Conservation (phyloP, 92 coral and sea anemone species). For the Epizoanthus scotinus region DNA sequence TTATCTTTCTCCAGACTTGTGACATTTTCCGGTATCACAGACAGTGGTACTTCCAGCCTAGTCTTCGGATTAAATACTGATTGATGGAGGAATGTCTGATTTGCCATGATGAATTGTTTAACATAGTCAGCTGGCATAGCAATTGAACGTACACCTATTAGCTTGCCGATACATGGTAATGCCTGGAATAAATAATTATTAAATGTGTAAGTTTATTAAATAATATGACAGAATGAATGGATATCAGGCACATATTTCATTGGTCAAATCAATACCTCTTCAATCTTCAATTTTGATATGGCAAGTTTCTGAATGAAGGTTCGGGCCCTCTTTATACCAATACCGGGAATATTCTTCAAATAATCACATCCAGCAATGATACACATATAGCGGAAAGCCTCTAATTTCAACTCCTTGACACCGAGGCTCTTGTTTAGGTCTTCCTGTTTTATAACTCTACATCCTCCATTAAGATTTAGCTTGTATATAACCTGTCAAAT, state of each 20-base stretch:
- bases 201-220: too few species aligned
- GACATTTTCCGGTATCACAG: slow-evolving; percentile 22
- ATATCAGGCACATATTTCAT: neutral
- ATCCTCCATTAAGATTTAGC: slow-evolving; percentile 32
- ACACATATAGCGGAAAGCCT: slow-evolving; percentile 42
- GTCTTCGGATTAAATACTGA: slow-evolving; percentile 38
- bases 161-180: slow-evolving; percentile 39
- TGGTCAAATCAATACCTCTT: slow-evolving; percentile 28
- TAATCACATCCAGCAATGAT: slow-evolving; percentile 46
- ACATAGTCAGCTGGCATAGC: slow-evolving; percentile 34
- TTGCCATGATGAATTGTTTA: slow-evolving; percentile 29
- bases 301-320: slow-evolving; percentile 40
- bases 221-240: neutral
- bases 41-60: slow-evolving; percentile 22
- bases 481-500: slow-evolving; percentile 43
- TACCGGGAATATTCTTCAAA: slow-evolving; percentile 38
- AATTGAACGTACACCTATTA: slow-evolving; percentile 30
- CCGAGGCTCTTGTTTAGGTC: slow-evolving; percentile 30
- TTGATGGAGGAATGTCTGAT: slow-evolving; percentile 43
- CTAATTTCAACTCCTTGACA: slow-evolving; percentile 25
- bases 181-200: slow-evolving; percentile 2
- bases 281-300: slow-evolving; percentile 30
- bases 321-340: slow-evolving; percentile 45
- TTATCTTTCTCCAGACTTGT: slow-evolving; percentile 25
- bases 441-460: slow-evolving; percentile 27